Base-by-base conservation (phyloP, 2,113 vertebrate species). In the Cacatua alba region DNA sequence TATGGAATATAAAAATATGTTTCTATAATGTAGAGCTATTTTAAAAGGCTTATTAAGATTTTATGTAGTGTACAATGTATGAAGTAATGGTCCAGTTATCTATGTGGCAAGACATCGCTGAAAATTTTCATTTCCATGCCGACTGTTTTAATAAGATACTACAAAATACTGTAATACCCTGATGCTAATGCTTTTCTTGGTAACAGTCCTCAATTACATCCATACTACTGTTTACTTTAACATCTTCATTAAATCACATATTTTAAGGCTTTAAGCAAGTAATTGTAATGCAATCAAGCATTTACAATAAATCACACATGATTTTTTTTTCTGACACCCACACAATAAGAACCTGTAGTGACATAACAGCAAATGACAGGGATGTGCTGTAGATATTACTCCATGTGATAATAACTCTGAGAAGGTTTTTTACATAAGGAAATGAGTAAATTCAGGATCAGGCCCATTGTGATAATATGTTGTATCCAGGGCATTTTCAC, bases 41-140 rank as follows among this genome's bases (percentile, higher is more conserved):
- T 89, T 59, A 82, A 97, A 92, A 90, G 64, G 49, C 91, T 95
- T 97, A 97, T 96, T 97, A 97, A 94, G 70, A 75, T 96, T 96
- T 97, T 97, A 97, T 94, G 26, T 55, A 85, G 93, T 90, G 75
- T 88, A 92, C 82, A 83, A 48, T 65, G 55, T 88, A 72, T 35
- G 89, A 74, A 93, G 87, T 83, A 97, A 95, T 48, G 94, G 89
- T 60, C 46, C 51, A 65, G 59, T 96, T 94, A 96, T 94, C 97
- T 96, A 95, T 94, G 91, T 71, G 60, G 84, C 87, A 94, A 67
- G 88, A 86, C n/a, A 24, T 52, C 69, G 72, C 92, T 95, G 93
- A 90, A 85, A 67, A 84, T 84, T 82, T 95, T 97, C 79, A 52
- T 52, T n/a, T 74, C 87, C 71, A 23, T 48, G 71, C 37, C 70